Evolutionary conservation across 1,140 invertebrate genomes (phyloP).

Genomic region (Dinoponera quadriceps): DNA sequence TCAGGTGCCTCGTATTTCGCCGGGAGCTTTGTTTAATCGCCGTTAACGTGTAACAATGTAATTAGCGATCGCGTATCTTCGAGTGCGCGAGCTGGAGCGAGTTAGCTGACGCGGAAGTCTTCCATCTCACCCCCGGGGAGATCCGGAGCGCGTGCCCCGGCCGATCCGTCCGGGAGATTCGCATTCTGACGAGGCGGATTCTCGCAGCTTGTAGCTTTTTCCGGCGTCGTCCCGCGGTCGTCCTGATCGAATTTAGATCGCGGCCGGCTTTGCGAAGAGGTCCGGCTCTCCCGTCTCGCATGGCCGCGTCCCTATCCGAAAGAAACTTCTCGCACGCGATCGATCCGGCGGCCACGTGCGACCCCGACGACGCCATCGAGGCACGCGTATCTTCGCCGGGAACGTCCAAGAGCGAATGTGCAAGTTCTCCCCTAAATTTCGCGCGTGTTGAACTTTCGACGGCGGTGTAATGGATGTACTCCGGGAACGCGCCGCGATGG

Average conservation of each 20-base stretch:
- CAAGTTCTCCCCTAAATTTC: slow-evolving; percentile 46
- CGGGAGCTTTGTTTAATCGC: slow-evolving; percentile 38
- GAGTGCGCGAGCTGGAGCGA: neutral
- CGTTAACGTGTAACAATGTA: slow-evolving; percentile 57
- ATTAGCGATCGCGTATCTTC: slow-evolving; percentile 50
- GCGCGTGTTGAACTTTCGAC: slow-evolving; percentile 49
- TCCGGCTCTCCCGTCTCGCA: neutral
- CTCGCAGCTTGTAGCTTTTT: neutral
- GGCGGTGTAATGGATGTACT: slow-evolving; percentile 42
- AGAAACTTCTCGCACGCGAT: too few relatives aligned
- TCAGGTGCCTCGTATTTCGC: slow-evolving; percentile 36
- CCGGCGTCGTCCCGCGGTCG: neutral
- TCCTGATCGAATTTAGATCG: slow-evolving; percentile 28
- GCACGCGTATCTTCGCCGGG: neutral
- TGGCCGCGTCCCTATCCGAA: neutral
- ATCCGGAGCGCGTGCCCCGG: slow-evolving; percentile 14
- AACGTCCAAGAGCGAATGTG: neutral
- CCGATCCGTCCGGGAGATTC: slow-evolving; percentile 21
- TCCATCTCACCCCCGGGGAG: slow-evolving; percentile 45
- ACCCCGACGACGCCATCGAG: too few relatives aligned
- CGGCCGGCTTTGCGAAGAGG: neutral
- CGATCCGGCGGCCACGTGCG: too few relatives aligned
- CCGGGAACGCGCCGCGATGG: neutral
- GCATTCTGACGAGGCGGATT: neutral
- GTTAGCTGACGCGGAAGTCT: slow-evolving; percentile 32